Conservation (phyloP, 2,113 vertebrate genomes). For the Ciconia boyciana region DNA sequence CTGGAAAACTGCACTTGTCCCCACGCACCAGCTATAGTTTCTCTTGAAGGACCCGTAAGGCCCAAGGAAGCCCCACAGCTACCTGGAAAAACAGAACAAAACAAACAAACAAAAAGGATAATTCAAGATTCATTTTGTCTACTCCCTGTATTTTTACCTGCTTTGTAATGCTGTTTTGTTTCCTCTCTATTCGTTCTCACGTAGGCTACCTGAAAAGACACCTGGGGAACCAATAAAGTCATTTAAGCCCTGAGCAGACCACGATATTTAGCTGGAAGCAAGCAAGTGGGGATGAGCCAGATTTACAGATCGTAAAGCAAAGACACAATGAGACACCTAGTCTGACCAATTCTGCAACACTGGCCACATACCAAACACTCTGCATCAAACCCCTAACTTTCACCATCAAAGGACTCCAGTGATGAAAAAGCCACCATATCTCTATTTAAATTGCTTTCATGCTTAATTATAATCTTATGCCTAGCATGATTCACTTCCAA, state of each 20-base stretch:
- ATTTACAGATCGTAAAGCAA: neutral
- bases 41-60: conserved; percentile 79
- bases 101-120: neutral
- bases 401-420: neutral
- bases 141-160: neutral
- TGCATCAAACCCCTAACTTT: neutral
- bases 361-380: neutral
- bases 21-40: conserved; percentile 73
- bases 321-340: neutral
- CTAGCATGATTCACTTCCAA: neutral
- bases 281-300: neutral
- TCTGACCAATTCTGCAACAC: neutral
- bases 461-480: neutral
- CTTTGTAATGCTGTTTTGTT: neutral
- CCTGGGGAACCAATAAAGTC: neutral
- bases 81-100: neutral
- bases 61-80: neutral
- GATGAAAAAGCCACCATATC: neutral
- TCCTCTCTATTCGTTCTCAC: neutral
- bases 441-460: neutral
- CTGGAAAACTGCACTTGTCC: conserved; percentile 79
- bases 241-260: neutral
- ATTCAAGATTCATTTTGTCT: neutral
- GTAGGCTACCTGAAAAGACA: neutral
- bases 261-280: neutral